Evolutionary conservation across 30 jellyfish, hydroid and myxozoan genomes (phyloP), one percentile per base, ranked within the genome.

Genomic region (Cassiopea andromeda): DNA sequence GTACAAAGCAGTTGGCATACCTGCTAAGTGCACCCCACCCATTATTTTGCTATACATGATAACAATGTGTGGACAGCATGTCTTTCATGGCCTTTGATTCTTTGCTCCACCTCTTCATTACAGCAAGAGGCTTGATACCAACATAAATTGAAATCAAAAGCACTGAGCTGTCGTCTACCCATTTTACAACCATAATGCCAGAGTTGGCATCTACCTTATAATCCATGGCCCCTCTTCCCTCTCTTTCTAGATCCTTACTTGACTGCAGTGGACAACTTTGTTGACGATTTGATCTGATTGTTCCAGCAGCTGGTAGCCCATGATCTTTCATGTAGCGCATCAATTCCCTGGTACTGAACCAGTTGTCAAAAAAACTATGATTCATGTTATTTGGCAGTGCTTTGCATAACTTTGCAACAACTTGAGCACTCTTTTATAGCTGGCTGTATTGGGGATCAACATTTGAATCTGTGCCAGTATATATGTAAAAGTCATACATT

Each of bases 11-110:
- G 87, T 78, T 50, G 87, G 91, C 98, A 93, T 81, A 69, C 88
- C 98, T 44, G 95, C 97, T 69, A 93, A 70, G 73, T 93, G 92
- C 44, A 89, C 97, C 50, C 98, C 97, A n/a, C 98, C 97, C 95
- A 88, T 89, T 47, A 93, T 90, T 68, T 77, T 50, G 90, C 89
- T 93, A 71, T 93, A 93, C 80, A 73, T 73, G 46, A 48, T 61
- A 60, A 93, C 87, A 27, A 93, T 75, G 73, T 85, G 82, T 3
- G 97, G 95, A 74, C 96, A 82, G 73, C 72, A 93, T 89, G 17
- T 88, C 84, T 60, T 46, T 93, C 48, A 82, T 50, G n/a, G 50
- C 80, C 81, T 91, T 93, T 47, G 60, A 60, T 69, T 88, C 92
- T 48, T 85, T 71, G 83, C 92, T 46, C 97, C 97, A 89, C 67